A percentile compares a stretch with the other conserved stretches of the same genome.
Evolutionary conservation across 2,888 invertebrate species (phyloP).

Genomic region (Psylliodes chrysocephalus): DNA sequence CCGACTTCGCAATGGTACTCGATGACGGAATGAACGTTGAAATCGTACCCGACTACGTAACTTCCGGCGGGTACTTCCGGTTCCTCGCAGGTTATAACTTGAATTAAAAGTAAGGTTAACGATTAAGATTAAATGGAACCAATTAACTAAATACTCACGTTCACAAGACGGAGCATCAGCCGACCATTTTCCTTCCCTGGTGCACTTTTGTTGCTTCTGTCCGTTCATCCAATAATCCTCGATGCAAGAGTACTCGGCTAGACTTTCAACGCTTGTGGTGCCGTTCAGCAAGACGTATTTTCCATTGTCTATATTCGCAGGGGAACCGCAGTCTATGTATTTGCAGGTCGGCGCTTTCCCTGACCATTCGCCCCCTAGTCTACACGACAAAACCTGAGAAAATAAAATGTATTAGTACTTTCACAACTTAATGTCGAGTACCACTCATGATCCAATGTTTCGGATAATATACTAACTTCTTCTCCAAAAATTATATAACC

Average conservation of each 20-base stretch:
- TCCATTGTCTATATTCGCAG: constrained; percentile 82
- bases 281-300: constrained; percentile 77
- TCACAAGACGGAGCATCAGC: constrained; percentile 88
- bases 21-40: constrained; percentile 87
- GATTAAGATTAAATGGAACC: background rate
- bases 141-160: constrained; percentile 67
- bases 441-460: no score
- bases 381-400: constrained; percentile 79
- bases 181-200: constrained; percentile 88
- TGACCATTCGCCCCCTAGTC: constrained; percentile 87
- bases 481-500: constrained; percentile 88
- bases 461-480: constrained; percentile 18
- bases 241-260: constrained; percentile 82
- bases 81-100: constrained; percentile 87
- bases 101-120: constrained; percentile 43
- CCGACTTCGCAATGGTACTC: constrained; percentile 91
- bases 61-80: constrained; percentile 88
- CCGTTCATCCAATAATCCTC: constrained; percentile 87
- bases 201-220: constrained; percentile 76
- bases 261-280: constrained; percentile 83
- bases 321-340: constrained; percentile 87
- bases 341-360: constrained; percentile 83
- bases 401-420: no score
- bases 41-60: constrained; percentile 88
- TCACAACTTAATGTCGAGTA: no score